Evolutionary conservation across 2,888 invertebrate species (phyloP), one percentile per base, ranked within the genome.

Genomic region (Nephrocerus scutellatus): DNA sequence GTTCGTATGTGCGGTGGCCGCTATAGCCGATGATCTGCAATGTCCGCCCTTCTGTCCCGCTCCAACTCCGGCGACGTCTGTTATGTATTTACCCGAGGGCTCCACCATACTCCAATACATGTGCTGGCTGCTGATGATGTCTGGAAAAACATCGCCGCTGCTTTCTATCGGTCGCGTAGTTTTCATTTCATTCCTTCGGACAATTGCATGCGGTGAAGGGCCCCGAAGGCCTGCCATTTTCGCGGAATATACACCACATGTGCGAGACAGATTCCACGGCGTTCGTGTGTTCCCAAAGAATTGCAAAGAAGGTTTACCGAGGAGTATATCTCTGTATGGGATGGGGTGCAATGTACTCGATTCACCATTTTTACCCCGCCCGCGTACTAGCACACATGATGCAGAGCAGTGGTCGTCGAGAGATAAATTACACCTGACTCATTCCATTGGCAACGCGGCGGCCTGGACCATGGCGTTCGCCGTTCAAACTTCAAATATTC

Each of bases 401-500:
- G 6, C 13, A 8, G 7, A 22, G 7, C 10, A 8, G 10, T 10
- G 8, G 10, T 22, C 22, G 8, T 22, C 22, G 10, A 10, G 8
- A 8, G 22, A 46, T 39, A 41, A 34, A 32, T 36, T 44, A 39
- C 30, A 44, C 44, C 46, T 46, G 46, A 34, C 41, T 43, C 46
- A 44, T 39, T 23, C n/a, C n/a, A n/a, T n/a, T n/a, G n/a, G n/a
- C n/a, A n/a, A n/a, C n/a, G n/a, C n/a, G n/a, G n/a, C n/a, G n/a
- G n/a, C n/a, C 36, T 24, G 34, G 36, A 20, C 28, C 29, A 13
- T 36, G 14, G 30, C 44, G 38, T n/a, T n/a, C n/a, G n/a, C n/a
- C n/a, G n/a, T 44, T 43, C 41, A 46, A 44, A 44, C 44, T 41
- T 46, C 39, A 39, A 41, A 38, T 41, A 46, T 36, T 38, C 30